Evolutionary conservation across 1,140 invertebrate genomes (phyloP), one percentile per base, ranked within the genome.

Genomic region (Pteromalus puparum): DNA sequence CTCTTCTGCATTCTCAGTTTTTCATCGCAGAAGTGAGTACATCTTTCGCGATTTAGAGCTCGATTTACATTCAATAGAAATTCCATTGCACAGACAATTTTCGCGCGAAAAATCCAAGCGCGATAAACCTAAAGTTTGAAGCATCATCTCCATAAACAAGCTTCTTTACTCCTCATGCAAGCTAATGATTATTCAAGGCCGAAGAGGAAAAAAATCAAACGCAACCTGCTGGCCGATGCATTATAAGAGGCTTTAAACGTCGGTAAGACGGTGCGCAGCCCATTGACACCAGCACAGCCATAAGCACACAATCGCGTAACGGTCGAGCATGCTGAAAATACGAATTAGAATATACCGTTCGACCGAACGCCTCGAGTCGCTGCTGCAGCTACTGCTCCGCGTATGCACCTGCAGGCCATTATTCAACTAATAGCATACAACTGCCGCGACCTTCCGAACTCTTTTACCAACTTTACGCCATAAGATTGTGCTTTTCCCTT

Each of bases 281-380:
- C 21, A 42, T 74, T 74, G 38, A 46, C 73, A 74, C 73, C 38
- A 26, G 73, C 73, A 30, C 70, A 68, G 24, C n/a, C n/a, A 24
- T 68, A 15, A 34, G 48, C 18, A 18, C n/a, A 79, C 61, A 79
- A 79, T 79, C 76, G 53, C 28, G 53, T 79, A 79, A 79, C 76
- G 76, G 76, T 79, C 46, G 28, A 38, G 76, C 61, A 42, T 67
- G 61, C 53, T 79, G 76, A 79, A 79, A 79, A 67, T 79, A 67
- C 61, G 76, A 67, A 79, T 79, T 79, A 79, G 28, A 79, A 79
- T 21, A 38, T 79, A 79, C 76, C 76, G 61, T 77, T 61, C 21
- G 61, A 18, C 18, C 53, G 48, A 18, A 21, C n/a, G 15, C 48
- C 24, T 34, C 76, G 28, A n/a, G 15, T n/a, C 2, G 10, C 12